Conservation (phyloP, 2,113 vertebrate species). For the Gobiocypris rarus region DNA sequence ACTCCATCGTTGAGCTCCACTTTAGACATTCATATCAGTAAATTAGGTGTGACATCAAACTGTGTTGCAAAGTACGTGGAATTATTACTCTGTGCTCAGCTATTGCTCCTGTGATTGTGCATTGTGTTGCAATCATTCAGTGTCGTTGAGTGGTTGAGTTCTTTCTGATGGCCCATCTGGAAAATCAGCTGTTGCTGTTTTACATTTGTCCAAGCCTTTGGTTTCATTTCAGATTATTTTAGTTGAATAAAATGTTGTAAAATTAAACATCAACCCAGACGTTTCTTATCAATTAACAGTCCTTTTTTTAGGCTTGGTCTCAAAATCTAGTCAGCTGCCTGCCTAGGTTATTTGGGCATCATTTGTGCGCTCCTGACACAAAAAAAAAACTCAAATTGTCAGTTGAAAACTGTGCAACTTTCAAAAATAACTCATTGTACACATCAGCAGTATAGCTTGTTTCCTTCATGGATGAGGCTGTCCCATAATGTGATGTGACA, state of each 20-base stretch:
- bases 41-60: constrained; percentile 27
- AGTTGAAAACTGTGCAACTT: neutral
- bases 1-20: neutral
- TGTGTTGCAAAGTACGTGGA: constrained; percentile 4
- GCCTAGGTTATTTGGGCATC: neutral
- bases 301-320: constrained; percentile 21
- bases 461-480: neutral
- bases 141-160: constrained; percentile 16
- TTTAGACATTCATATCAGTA: constrained; percentile 24
- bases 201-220: constrained; percentile 15
- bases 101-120: constrained; percentile 12
- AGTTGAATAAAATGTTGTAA: neutral
- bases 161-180: constrained; percentile 16
- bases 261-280: neutral
- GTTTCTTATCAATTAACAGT: neutral
- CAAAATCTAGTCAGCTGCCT: constrained; percentile 17
- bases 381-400: too few species aligned
- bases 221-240: constrained; percentile 13
- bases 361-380: neutral
- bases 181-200: constrained; percentile 18
- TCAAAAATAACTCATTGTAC: neutral
- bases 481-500: neutral
- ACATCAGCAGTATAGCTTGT: neutral
- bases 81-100: constrained; percentile 26
- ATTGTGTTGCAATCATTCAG: constrained; percentile 39